Percentiles rank a stretch among this genome's conserved stretches.
Evolutionary conservation across 1,140 invertebrate species (phyloP).

Genomic region (Oedothorax gibbosus): DNA sequence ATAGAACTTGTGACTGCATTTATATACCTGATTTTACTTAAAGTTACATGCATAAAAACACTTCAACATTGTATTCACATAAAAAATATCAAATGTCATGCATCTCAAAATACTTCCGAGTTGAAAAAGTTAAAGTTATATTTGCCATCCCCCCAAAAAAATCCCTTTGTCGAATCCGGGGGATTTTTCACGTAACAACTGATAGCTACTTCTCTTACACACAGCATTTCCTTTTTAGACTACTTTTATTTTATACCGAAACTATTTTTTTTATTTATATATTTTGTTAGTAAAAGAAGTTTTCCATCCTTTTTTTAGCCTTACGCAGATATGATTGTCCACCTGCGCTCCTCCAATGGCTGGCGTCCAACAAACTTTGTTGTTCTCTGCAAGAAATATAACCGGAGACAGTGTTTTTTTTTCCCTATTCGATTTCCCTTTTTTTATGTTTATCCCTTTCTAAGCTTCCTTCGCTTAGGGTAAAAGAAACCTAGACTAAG

Average conservation of each 20-base stretch:
- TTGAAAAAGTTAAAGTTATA: too few species aligned
- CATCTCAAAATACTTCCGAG: too few species aligned
- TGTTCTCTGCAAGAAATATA: slow-evolving; percentile 44
- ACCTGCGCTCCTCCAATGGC: slow-evolving; percentile 41
- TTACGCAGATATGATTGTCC: slow-evolving; percentile 53
- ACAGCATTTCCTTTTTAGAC: neutral
- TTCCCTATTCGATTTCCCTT: slow-evolving; percentile 3
- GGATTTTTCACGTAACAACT: slow-evolving; percentile 24
- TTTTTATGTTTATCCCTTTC: slow-evolving; percentile 43
- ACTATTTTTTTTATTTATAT: neutral
- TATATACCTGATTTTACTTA: too few species aligned
- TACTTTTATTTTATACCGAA: neutral
- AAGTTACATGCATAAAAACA: too few species aligned
- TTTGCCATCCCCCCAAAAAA: neutral
- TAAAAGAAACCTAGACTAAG: neutral
- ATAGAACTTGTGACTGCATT: too few species aligned
- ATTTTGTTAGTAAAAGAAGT: slow-evolving; percentile 25
- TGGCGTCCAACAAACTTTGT: slow-evolving; percentile 53
- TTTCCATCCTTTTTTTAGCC: slow-evolving; percentile 17
- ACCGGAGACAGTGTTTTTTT: slow-evolving; percentile 16
- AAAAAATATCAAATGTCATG: too few species aligned
- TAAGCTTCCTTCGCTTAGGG: slow-evolving; percentile 4
- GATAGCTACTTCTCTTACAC: slow-evolving; percentile 15
- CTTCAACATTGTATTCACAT: too few species aligned
- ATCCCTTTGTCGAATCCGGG: neutral